These are phyloP conservation scores for Drepana falcataria DNA, from an alignment of 2,888 invertebrate genomes.

Conservation along the genomic window DNA sequence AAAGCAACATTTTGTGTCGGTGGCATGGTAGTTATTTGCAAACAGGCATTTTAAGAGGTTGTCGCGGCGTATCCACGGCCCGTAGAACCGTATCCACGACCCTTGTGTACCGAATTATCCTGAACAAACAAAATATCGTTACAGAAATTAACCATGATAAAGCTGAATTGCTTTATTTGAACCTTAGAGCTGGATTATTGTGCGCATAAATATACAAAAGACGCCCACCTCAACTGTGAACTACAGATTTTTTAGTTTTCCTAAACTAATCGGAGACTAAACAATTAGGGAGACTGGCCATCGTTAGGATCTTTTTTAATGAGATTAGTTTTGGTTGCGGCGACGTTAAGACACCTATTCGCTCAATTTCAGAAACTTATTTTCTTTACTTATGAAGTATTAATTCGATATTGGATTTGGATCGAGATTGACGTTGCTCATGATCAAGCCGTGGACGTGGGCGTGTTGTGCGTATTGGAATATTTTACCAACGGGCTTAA, in stretches of 20 bases:
- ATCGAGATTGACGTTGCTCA: background rate
- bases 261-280: slow-evolving; percentile 16
- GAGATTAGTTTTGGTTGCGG: slow-evolving; percentile 28
- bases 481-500: too few species aligned
- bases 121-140: slow-evolving; percentile 51
- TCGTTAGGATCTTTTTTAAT: slow-evolving; percentile 27
- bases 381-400: background rate
- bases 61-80: background rate
- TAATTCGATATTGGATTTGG: background rate
- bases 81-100: background rate
- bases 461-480: background rate
- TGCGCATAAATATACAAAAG: slow-evolving; percentile 17
- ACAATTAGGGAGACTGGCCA: slow-evolving; percentile 19
- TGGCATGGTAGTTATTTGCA: too few species aligned
- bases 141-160: slow-evolving; percentile 55
- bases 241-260: background rate
- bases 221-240: background rate
- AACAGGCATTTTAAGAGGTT: too few species aligned
- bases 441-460: too few species aligned
- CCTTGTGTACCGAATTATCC: slow-evolving; percentile 31
- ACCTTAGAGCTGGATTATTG: slow-evolving; percentile 36
- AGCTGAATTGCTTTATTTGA: slow-evolving; percentile 56
- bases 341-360: slow-evolving; percentile 49
- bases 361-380: slow-evolving; percentile 38
- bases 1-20: too few species aligned